phyloP scores from a whole-genome alignment of 1,140 invertebrate species.

The Lepidotrigona ventralis region DNA sequence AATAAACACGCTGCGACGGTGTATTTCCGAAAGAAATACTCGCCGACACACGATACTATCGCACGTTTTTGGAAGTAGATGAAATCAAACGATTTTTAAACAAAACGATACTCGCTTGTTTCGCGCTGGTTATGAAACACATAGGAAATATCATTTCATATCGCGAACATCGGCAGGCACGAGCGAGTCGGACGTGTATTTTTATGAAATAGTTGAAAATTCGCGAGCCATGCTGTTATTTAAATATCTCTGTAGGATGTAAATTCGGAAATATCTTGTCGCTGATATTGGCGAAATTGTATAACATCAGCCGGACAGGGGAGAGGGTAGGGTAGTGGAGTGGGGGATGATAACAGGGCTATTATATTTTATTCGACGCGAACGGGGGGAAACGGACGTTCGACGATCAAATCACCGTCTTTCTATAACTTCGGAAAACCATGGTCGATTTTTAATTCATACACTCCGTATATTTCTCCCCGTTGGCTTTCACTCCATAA shows the following conservation, averaged over 20 bases:
- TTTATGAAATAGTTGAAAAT: constrained; percentile 1
- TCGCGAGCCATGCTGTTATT: background rate
- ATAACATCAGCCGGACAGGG: background rate
- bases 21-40: background rate
- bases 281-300: background rate
- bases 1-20: too few species aligned
- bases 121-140: background rate
- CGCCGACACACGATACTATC: constrained; percentile 1
- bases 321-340: too few species aligned
- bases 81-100: constrained; percentile 30
- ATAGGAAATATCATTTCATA: constrained; percentile 1
- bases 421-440: background rate
- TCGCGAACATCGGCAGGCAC: background rate
- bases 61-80: background rate
- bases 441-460: background rate
- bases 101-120: constrained; percentile 23
- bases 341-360: background rate
- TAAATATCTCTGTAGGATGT: background rate
- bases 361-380: constrained; percentile 7
- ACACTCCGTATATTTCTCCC: background rate
- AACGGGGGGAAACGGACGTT: too few species aligned
- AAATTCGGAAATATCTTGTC: background rate
- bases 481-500: background rate
- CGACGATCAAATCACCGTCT: background rate
- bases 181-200: background rate